Base-by-base conservation (phyloP, 2,888 invertebrate genomes). In the Chouioia cunea region DNA sequence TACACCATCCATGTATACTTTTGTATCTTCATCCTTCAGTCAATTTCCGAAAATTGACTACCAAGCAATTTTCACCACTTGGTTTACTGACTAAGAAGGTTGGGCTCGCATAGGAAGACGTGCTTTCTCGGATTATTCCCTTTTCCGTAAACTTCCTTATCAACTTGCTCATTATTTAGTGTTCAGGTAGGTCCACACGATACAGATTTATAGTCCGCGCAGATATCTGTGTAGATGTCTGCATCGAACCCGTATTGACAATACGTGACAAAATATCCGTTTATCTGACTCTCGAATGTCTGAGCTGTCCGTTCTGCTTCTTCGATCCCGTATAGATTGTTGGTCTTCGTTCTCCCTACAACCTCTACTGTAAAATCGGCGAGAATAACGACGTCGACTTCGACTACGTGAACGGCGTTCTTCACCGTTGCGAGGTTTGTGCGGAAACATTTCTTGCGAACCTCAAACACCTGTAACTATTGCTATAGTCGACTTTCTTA, bases 1-100 rank as follows among this genome's bases (percentile, higher is more conserved):
- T 4, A 80, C 36, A 27, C 79, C 79, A 53, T 79, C 78, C 12
- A 79, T 20, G 47, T 74, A 69, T 4, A 58, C 43, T 16, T 57
- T 12, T 0, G 67, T 70, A 0, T 18, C 57, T 18, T 76, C 69
- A 27, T 81, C 80, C 8, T 83, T 65, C 70, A 83, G 77, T 57
- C 14, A 57, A 1, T 43, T 12, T 47, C 6, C 53, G 16, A 15
- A 18, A 52, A 62, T 52, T 47, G 8, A 20, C 59, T n/a, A 59
- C n/a, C 4, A 36, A 23, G 59, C 10, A 4, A n/a, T 20, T 16
- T 10, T 10, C 47, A 22, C 15, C 27, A 10, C 22, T 48, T 16
- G 3, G 16, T 44, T 16, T 36, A 47, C 4, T 4, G 6, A 46
- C 46, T 0, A 54, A 16, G 14, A 64, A 23, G 14, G 22, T 27